These are phyloP conservation scores for Zaprionus ghesquierei DNA, from an alignment of 1,140 invertebrate genomes.

Conservation along the genomic window DNA sequence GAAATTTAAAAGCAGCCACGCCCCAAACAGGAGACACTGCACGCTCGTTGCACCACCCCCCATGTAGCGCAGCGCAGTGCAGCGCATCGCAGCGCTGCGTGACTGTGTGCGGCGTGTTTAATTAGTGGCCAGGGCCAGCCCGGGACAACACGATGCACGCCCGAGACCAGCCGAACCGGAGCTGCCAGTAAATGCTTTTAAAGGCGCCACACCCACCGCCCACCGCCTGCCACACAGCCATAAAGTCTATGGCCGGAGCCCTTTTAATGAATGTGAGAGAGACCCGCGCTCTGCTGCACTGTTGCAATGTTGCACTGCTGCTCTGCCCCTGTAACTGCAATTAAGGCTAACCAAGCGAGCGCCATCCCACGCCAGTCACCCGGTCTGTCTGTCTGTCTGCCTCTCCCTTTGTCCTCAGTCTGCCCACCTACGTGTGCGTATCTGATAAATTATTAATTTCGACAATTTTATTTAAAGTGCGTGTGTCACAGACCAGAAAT, in stretches of 20 bases:
- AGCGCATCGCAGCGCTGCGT: background rate
- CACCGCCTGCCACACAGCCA: constrained; percentile 20
- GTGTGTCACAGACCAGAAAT: constrained; percentile 18
- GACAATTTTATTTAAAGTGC: constrained; percentile 62
- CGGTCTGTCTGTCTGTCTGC: too few species aligned
- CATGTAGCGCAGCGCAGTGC: background rate
- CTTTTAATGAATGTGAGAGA: constrained; percentile 75
- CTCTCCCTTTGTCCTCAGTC: constrained; percentile 7
- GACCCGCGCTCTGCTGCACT: constrained; percentile 31
- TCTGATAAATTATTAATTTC: constrained; percentile 71
- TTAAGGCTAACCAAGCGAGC: constrained; percentile 68
- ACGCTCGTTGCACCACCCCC: background rate
- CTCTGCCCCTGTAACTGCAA: constrained; percentile 39
- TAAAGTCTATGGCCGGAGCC: constrained; percentile 39
- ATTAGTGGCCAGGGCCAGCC: constrained; percentile 31
- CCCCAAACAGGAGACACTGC: background rate
- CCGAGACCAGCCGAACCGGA: background rate
- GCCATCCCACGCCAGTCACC: constrained; percentile 19
- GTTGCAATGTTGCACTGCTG: constrained; percentile 12
- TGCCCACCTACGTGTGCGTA: constrained; percentile 44
- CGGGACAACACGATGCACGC: background rate
- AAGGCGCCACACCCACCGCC: constrained; percentile 10
- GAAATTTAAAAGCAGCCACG: constrained; percentile 45
- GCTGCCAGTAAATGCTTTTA: constrained; percentile 7
- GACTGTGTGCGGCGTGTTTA: constrained; percentile 20